Conservation (phyloP, 2,888 invertebrate species). For the Cheilosia scutellata region DNA sequence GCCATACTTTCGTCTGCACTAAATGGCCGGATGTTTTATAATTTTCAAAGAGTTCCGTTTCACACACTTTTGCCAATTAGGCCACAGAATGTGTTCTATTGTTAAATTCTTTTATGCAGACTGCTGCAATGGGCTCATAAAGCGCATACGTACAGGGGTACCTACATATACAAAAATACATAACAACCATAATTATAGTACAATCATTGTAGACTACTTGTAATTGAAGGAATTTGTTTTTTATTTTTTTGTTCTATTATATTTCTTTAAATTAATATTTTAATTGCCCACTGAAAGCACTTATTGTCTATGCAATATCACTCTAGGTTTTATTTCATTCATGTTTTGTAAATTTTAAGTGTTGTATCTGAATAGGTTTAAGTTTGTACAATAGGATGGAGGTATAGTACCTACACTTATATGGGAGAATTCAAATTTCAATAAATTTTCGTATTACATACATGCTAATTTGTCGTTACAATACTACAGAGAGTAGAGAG, state of each 20-base stretch:
- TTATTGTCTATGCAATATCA: slow-evolving; percentile 37
- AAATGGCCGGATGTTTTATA: slow-evolving; percentile 69
- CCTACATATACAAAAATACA: neutral
- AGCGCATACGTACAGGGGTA: neutral
- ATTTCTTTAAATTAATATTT: slow-evolving; percentile 57
- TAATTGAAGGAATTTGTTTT: slow-evolving; percentile 24
- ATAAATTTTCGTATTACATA: too few relatives aligned
- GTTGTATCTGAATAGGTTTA: too few relatives aligned
- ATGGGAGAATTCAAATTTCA: too few relatives aligned
- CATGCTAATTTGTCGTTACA: too few relatives aligned
- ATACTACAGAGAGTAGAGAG: too few relatives aligned
- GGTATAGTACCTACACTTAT: too few relatives aligned
- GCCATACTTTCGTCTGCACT: slow-evolving; percentile 42
- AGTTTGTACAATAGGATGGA: too few relatives aligned
- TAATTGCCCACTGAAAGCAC: slow-evolving; percentile 61
- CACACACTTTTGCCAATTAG: slow-evolving; percentile 71
- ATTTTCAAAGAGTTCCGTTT: slow-evolving; percentile 63
- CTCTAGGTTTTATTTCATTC: slow-evolving; percentile 5
- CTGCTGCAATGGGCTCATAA: slow-evolving; percentile 51
- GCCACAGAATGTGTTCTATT: slow-evolving; percentile 69
- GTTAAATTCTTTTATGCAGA: slow-evolving; percentile 52
- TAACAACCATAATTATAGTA: slow-evolving; percentile 42
- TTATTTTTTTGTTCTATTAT: slow-evolving; percentile 37
- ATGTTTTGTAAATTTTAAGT: too few relatives aligned
- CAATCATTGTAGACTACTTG: slow-evolving; percentile 17